Evolutionary conservation across 1,140 invertebrate genomes (phyloP).

Genomic region (Heliconius himera): DNA sequence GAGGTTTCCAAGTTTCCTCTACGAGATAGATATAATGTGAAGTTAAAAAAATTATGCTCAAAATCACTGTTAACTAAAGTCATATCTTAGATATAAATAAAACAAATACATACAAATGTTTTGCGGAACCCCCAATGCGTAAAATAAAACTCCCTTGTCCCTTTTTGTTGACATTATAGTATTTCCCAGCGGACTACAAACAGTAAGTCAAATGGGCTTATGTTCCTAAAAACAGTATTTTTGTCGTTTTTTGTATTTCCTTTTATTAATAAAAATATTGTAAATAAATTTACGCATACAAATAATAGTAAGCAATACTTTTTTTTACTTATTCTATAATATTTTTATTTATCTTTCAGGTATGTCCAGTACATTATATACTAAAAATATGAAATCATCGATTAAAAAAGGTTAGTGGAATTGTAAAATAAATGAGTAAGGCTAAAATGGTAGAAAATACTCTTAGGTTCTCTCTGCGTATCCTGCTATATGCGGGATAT

Average conservation of each 20-base stretch:
- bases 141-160: neutral
- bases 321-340: neutral
- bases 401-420: neutral
- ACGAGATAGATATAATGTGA: too few relatives aligned
- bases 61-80: too few relatives aligned
- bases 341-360: neutral
- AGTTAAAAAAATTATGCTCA: too few relatives aligned
- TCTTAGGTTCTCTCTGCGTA: too few relatives aligned
- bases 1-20: too few relatives aligned
- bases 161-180: neutral
- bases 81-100: neutral
- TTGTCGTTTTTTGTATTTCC: neutral
- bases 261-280: neutral
- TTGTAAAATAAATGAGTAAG: too few relatives aligned
- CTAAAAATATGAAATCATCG: neutral
- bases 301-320: neutral
- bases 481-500: too few relatives aligned
- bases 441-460: too few relatives aligned
- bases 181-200: neutral
- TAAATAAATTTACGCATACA: neutral
- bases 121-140: neutral
- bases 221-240: neutral
- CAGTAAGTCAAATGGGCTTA: conserved; percentile 5
- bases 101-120: neutral
- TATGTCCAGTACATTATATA: neutral